Conservation (phyloP, 2,113 vertebrate genomes). For the Colius striatus region DNA sequence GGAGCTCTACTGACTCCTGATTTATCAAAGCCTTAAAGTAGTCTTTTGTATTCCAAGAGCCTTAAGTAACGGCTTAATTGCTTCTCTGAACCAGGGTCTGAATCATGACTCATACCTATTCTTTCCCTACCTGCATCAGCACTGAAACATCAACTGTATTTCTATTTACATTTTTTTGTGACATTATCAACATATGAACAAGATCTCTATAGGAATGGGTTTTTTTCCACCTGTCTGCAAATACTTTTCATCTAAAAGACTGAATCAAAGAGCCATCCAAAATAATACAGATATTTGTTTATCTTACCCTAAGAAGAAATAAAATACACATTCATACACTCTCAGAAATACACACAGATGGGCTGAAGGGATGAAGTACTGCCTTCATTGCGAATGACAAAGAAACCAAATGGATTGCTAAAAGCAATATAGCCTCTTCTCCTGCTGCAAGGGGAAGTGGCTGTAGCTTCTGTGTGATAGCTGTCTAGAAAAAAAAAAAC, state of each 20-base stretch:
- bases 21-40: background rate
- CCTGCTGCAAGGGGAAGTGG: background rate
- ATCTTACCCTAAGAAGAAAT: slow-evolving; percentile 12
- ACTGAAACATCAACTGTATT: background rate
- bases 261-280: slow-evolving; percentile 30
- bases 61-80: background rate
- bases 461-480: background rate
- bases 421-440: slow-evolving; percentile 30
- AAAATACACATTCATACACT: background rate
- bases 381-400: slow-evolving; percentile 41
- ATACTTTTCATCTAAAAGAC: background rate
- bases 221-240: background rate
- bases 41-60: background rate
- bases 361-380: slow-evolving; percentile 32
- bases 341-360: background rate
- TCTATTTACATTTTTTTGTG: background rate
- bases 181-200: background rate
- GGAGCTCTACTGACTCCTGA: background rate
- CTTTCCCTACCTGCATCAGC: background rate
- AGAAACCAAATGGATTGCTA: slow-evolving; percentile 37
- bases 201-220: background rate
- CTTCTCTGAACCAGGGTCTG: background rate
- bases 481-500: background rate
- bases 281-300: slow-evolving; percentile 44
- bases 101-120: background rate